Evolutionary conservation across 2,888 invertebrate genomes (phyloP), one percentile per base, ranked within the genome.

Genomic region (Anagyrus pseudococci): DNA sequence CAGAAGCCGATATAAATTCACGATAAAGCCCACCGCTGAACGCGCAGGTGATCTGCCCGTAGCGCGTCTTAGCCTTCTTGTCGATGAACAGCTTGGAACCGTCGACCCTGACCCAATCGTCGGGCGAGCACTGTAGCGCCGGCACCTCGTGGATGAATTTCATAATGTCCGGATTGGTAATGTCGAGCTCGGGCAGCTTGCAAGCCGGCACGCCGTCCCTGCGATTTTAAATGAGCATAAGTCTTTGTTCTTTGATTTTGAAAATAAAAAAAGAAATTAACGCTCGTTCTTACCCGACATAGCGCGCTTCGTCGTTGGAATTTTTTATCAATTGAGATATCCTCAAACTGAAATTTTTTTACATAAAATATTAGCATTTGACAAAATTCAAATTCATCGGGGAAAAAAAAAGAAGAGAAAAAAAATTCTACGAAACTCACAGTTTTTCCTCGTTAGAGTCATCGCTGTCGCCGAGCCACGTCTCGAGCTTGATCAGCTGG

Each of bases 51-150:
- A 84, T 79, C 17, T 74, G 73, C 26, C 83, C 84, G 71, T 80
- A 77, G 29, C 71, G 77, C 17, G 70, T 72, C 62, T 79, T 84
- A 0, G 85, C 85, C 59, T 79, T 78, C 6, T 82, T 77, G 44
- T 84, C 83, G 60, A 89, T 85, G 53, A 77, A 77, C 64, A 87
- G 85, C 67, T 75, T 80, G 0, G 82, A 82, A 33, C 82, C 82
- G 75, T 83, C 71, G 20, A 80, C 90, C 70, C 83, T 84, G 1
- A 94, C 92, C 96, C 95, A 96, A 76, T 94, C 90, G 66, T 79
- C 84, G 73, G 74, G 80, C 13, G 84, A 83, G 75, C 96, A 96
- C 15, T 84, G 80, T 2, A 94, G 82, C 0, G 86, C 85, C 0
- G 87, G 84, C 15, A 86, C 83, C 13, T 85, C 77, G 68, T 85